A percentile compares a stretch with the other conserved stretches of the same genome.
phyloP scores from a whole-genome alignment of 2,113 vertebrate genomes.

The Pelodiscus sinensis region DNA sequence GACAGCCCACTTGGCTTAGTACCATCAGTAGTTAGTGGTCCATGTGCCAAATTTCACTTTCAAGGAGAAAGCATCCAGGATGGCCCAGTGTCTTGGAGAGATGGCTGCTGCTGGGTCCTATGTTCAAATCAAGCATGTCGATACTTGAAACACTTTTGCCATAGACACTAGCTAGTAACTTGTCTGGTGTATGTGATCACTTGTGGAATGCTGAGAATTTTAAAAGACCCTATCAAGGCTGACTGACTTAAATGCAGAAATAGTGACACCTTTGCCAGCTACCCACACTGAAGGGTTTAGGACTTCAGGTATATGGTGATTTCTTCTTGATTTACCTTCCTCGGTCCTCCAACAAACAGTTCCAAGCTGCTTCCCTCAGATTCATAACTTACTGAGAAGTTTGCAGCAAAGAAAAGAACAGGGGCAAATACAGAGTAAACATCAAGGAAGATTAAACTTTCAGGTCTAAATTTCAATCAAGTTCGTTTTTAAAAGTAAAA shows the following conservation, averaged over 20 bases:
- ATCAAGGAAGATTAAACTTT: conserved; percentile 32
- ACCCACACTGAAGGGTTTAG: neutral
- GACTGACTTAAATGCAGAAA: neutral
- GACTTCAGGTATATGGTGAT: neutral
- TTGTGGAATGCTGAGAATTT: conserved; percentile 24
- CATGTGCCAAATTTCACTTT: neutral
- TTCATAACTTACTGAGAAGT: conserved; percentile 10
- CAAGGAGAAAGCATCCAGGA: neutral
- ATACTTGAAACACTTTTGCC: neutral
- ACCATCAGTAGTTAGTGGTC: neutral
- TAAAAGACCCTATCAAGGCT: neutral
- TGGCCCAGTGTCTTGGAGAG: neutral
- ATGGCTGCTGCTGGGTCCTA: conserved; percentile 45
- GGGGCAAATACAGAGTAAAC: neutral
- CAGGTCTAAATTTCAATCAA: conserved; percentile 28
- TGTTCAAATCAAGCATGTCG: neutral
- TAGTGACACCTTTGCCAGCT: conserved; percentile 13
- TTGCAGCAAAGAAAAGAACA: conserved; percentile 35
- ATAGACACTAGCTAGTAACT: neutral
- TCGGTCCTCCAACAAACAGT: neutral
- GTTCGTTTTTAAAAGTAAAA: conserved; percentile 60
- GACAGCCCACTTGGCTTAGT: neutral
- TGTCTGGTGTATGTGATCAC: neutral
- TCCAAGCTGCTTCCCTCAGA: neutral
- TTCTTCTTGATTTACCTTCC: neutral